A percentile compares a stretch with the other conserved stretches of the same genome.
Conservation (phyloP, 1,140 invertebrate species). For the Danaus melanippus region DNA sequence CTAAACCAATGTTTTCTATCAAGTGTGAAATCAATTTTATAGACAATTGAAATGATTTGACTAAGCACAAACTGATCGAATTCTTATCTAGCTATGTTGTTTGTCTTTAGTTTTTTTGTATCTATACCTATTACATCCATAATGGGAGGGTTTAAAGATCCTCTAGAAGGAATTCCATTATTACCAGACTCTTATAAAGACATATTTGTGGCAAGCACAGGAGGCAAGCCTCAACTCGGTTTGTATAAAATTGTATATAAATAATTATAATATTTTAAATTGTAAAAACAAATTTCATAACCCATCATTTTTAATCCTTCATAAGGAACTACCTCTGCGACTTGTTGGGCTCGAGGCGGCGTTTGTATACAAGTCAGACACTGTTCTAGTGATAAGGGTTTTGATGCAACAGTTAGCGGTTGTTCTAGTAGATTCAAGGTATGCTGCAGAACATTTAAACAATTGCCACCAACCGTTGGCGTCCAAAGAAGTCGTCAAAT, state of each 20-base stretch:
- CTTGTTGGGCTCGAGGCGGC: slow-evolving; percentile 46
- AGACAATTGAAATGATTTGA: slow-evolving; percentile 3
- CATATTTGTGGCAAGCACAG: slow-evolving; percentile 20
- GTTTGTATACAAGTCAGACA: slow-evolving; percentile 30
- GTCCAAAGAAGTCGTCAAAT: slow-evolving; percentile 14
- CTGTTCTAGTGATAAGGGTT: slow-evolving; percentile 24
- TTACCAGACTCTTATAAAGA: slow-evolving; percentile 28
- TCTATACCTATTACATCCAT: no score
- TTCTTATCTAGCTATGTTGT: no score
- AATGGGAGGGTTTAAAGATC: no score
- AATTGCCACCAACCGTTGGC: slow-evolving; percentile 28
- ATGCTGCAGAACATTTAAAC: slow-evolving; percentile 33
- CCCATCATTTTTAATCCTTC: no score
- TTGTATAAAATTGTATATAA: slow-evolving; percentile 13
- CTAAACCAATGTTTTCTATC: not conserved
- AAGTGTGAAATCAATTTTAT: slow-evolving; percentile 12
- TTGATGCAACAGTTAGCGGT: slow-evolving; percentile 30
- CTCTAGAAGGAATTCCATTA: no score
- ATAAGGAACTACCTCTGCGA: slow-evolving; percentile 29
- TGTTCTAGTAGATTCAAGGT: slow-evolving; percentile 32
- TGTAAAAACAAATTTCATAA: no score
- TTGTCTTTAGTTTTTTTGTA: no score
- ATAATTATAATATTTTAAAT: no score
- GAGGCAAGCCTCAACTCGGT: slow-evolving; percentile 29
- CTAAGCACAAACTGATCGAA: no score